Conservation (phyloP, 1,140 invertebrate genomes). For the Argopecten irradians region DNA sequence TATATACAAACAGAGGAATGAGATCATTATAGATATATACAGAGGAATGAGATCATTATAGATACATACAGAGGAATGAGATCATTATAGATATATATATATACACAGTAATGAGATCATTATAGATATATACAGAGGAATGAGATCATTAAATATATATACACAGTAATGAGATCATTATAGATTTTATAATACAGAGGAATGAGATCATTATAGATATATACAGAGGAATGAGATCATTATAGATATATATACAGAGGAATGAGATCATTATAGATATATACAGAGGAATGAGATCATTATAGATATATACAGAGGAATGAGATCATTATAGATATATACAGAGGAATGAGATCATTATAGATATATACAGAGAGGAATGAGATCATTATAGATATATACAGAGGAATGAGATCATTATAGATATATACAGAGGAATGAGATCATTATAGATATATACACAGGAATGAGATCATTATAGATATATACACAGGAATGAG, state of each 20-base stretch:
- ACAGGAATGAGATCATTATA: background rate
- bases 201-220: background rate
- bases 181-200: background rate
- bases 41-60: slow-evolving; percentile 25
- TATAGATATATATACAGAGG: background rate
- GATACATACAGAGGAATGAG: slow-evolving; percentile 40
- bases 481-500: background rate
- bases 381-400: background rate
- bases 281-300: background rate
- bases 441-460: background rate
- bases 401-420: background rate
- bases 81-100: no score
- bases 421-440: background rate
- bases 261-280: background rate
- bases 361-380: background rate
- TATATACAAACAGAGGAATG: background rate
- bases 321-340: background rate
- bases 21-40: no score
- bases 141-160: no score
- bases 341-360: background rate
- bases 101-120: background rate
- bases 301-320: background rate
- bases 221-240: background rate
- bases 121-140: background rate
- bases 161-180: background rate